Evolutionary conservation across 2,888 invertebrate species (phyloP), one percentile per base, ranked within the genome.

Genomic region (Hyposoter dolosus): DNA sequence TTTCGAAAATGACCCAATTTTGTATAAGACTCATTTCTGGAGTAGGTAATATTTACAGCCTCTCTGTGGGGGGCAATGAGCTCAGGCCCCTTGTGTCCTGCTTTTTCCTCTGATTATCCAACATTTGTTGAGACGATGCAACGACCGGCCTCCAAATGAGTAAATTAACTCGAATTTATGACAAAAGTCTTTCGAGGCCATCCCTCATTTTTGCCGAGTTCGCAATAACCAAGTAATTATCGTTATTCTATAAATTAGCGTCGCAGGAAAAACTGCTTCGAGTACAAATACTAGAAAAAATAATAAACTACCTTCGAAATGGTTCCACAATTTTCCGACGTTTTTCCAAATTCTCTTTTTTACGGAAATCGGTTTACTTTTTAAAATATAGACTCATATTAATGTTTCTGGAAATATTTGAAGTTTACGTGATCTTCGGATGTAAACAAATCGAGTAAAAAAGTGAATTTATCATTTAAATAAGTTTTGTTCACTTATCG

Each of bases 1-100:
- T 47, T 35, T 56, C 43, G 43, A 60, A 81, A 87, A 76, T 87
- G 87, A 87, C 87, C 87, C 56, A 86, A 86, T 87, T 87, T 86
- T 71, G 84, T 82, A 87, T 84, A 72, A 87, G 78, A 79, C 83
- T 72, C 40, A 19, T 47, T 80, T 65, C 50, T 75, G 60, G 23
- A 63, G 40, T 50, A 50, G 40, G 77, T 68, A 45, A 81, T 83
- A 86, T 86, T 86, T 86, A 86, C 77, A 43, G 74, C 83, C 72
- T 50, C 86, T 80, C 86, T n/a, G 56, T 65, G 45, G 83, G 86
- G 80, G 80, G 60, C 50, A 45, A 66, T 43, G 76, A 68, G 53
- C 69, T 72, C 71, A 12, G 47, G 17, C 68, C 75, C 32, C 56
- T 80, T 47, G 32, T 23, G n/a, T n/a, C n/a, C n/a, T n/a, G 32